Percentiles rank a stretch among this genome's conserved stretches.
Conservation (phyloP, 2,113 vertebrate genomes). For the Clarias macrocephalus region DNA sequence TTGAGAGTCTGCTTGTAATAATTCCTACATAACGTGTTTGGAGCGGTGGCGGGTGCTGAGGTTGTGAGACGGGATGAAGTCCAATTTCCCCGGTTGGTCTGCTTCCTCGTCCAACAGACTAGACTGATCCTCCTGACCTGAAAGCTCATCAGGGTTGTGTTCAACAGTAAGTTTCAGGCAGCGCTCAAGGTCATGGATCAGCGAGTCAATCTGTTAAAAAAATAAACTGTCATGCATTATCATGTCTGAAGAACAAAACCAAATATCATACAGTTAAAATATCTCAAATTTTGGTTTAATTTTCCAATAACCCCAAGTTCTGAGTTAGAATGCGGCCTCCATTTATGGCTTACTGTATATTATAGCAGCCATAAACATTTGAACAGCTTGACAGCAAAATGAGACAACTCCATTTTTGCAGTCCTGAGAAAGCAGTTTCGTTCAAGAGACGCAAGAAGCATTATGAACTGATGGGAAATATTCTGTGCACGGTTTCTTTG, state of each 20-base stretch:
- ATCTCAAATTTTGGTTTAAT: neutral
- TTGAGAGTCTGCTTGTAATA: neutral
- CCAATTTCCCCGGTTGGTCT: conserved; percentile 64
- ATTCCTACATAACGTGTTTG: conserved; percentile 75
- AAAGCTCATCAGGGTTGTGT: conserved; percentile 79
- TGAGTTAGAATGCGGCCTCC: neutral
- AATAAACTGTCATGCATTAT: neutral
- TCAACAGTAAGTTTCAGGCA: conserved; percentile 91
- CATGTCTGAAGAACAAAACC: neutral
- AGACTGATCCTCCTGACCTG: conserved; percentile 23
- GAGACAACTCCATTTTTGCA: too few species aligned
- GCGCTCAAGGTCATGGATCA: conserved; percentile 88
- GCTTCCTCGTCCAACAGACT: conserved; percentile 55
- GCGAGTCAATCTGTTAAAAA: conserved; percentile 77
- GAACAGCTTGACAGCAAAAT: too few species aligned
- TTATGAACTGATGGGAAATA: too few species aligned
- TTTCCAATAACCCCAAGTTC: neutral
- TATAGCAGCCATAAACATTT: neutral
- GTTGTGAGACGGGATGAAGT: conserved; percentile 53
- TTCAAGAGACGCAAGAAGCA: too few species aligned
- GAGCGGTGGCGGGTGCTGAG: conserved; percentile 64
- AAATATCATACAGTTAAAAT: neutral
- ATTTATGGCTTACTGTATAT: neutral
- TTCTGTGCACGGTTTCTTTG: too few species aligned
- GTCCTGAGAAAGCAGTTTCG: too few species aligned